Conservation (phyloP, 1,140 invertebrate genomes). For the Heterodera carotae region DNA sequence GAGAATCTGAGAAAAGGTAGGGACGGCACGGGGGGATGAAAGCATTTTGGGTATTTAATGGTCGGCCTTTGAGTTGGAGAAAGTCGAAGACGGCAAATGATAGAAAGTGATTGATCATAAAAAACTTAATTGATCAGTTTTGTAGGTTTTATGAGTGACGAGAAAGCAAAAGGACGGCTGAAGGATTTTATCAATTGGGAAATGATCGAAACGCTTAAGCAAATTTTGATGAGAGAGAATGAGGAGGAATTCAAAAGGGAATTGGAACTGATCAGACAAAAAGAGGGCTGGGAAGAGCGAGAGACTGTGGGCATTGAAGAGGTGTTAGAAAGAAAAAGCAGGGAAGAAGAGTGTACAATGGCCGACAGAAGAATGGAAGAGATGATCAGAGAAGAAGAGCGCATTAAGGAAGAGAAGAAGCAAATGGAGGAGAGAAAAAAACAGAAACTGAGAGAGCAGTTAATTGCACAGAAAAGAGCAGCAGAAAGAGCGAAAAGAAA, state of each 20-base stretch:
- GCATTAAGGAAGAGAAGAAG: not conserved
- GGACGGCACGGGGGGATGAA: no score
- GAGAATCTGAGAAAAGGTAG: not conserved
- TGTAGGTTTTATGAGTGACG: not conserved
- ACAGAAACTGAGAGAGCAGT: not conserved
- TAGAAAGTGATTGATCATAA: no score
- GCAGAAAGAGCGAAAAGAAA: not conserved
- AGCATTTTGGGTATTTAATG: no score
- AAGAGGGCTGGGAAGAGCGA: not conserved
- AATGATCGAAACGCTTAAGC: not conserved
- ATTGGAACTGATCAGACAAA: not conserved
- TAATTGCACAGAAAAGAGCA: not conserved
- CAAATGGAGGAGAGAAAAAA: not conserved
- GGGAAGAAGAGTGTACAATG: not conserved
- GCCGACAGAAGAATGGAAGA: not conserved
- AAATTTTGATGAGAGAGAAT: not conserved
- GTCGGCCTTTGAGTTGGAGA: no score
- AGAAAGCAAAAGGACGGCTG: not conserved
- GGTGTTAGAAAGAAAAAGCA: not conserved
- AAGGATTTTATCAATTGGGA: not conserved
- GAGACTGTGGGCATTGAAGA: not conserved
- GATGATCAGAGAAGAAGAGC: not conserved
- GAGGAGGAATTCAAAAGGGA: not conserved
- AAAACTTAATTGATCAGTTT: no score
- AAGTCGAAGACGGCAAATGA: no score